Evolutionary conservation across 2,797 vertebrate species (phyloP), one percentile per base, ranked within the genome.

Genomic region (Pampus argenteus): DNA sequence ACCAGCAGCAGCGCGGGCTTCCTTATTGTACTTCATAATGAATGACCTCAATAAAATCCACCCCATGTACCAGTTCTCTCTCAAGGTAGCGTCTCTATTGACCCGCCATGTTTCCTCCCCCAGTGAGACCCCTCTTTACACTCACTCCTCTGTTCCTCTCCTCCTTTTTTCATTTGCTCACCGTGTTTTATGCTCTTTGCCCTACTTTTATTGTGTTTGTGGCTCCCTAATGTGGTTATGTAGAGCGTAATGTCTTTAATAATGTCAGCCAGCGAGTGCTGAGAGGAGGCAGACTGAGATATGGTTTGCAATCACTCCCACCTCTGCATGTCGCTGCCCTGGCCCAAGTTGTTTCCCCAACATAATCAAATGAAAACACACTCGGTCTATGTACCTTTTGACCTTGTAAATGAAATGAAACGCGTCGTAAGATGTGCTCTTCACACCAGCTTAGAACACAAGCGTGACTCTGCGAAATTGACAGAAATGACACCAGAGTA

Each of bases 1-100:
- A 6, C 95, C 91, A 0, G 96, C 94, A 0, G 97, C 98, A 0
- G 69, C 94, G 0, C 93, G 95, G 2, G 97, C 96, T 42, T 98
- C 98, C 8, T 93, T 99, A 76, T 94, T 99, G 58, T 99, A 97
- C 94, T 99, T 98, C 93, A 95, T 96, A 92, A 96, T 97, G 96
- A 96, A 92, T 3, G 94, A 97, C 91, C 97, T 99, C 71, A 96
- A 95, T 81, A 92, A 95, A 91, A 95, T 99, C 89, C 97, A 99
- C 75, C 97, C 97, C 57, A 97, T 99, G 97, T 99, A 99, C 93
- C 96, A 97, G 94, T 99, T 99, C 93, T 98, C 97, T 79, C 95
- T 99, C 71, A 98, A 99, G 98, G 98, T 99, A 85, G 15, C 15
- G 64, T 60, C 58, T 76, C 83, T 84, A 54, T 85, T 89, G 85